Evolutionary conservation across 2,888 invertebrate species (phyloP).

Genomic region (Fissipunctia ypsillon): DNA sequence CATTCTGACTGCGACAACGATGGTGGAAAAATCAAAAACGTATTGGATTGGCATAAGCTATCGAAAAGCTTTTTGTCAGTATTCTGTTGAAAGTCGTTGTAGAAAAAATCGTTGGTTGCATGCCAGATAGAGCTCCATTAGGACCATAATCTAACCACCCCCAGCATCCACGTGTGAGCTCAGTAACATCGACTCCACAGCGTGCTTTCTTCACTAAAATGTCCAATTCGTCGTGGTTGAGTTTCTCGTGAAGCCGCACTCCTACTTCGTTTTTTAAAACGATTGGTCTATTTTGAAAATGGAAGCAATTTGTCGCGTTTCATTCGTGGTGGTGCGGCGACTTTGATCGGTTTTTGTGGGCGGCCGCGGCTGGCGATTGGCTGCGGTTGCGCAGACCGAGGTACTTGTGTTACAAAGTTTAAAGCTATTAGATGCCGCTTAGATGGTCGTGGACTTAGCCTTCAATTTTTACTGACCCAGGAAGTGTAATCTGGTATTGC

Average conservation of each 20-base stretch:
- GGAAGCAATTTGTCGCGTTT: conserved; percentile 87
- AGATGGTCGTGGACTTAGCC: conserved; percentile 33
- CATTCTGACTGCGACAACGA: neutral
- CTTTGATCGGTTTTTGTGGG: conserved; percentile 88
- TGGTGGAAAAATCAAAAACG: neutral
- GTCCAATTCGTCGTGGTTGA: conserved; percentile 81
- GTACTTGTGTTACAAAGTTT: conserved; percentile 74
- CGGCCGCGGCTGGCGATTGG: conserved; percentile 81
- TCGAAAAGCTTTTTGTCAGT: too few relatives aligned
- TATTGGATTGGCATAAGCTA: neutral
- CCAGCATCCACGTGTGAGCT: neutral
- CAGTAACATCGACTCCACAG: conserved; percentile 17
- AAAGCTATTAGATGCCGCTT: conserved; percentile 56
- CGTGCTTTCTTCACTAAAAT: conserved; percentile 67
- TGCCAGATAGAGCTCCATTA: neutral
- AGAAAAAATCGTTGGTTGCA: neutral
- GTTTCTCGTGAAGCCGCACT: conserved; percentile 78
- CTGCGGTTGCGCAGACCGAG: conserved; percentile 68
- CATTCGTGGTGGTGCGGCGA: conserved; percentile 82
- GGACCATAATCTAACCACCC: neutral
- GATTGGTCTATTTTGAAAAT: conserved; percentile 85
- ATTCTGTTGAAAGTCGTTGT: neutral
- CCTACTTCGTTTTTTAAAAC: conserved; percentile 76
- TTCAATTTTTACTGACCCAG: neutral
- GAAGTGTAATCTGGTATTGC: neutral